Evolutionary conservation across 2,797 vertebrate species (phyloP).

Genomic region (Pseudochirops cupreus): DNA sequence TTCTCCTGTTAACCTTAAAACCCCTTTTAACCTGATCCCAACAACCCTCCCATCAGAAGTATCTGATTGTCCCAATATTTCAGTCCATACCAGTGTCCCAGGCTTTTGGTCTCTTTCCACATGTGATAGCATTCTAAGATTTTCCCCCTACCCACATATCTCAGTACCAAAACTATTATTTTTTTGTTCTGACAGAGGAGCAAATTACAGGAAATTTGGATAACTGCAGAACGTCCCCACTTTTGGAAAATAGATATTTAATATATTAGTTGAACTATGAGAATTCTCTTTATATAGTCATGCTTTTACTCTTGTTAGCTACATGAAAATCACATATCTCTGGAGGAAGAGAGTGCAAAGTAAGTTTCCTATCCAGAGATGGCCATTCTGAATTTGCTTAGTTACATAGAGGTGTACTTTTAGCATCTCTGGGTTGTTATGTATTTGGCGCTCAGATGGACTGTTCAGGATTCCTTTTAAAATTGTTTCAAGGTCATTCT

Average conservation of each 20-base stretch:
- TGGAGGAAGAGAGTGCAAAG: background rate
- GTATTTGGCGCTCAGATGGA: slow-evolving; percentile 74
- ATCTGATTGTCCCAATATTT: background rate
- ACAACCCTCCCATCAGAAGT: background rate
- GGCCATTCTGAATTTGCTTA: slow-evolving; percentile 78
- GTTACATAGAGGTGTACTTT: slow-evolving; percentile 73
- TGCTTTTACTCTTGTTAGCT: slow-evolving; percentile 59
- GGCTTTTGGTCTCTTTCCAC: background rate
- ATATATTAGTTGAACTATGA: background rate
- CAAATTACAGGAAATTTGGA: background rate
- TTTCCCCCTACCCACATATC: background rate
- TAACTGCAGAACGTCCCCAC: background rate
- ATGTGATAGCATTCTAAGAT: background rate
- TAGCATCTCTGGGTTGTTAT: slow-evolving; percentile 69
- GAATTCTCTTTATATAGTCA: slow-evolving; percentile 50
- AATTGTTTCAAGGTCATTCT: slow-evolving; percentile 82
- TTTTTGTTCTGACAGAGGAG: background rate
- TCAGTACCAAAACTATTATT: background rate
- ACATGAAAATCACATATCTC: slow-evolving; percentile 55
- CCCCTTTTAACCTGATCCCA: fast-evolving
- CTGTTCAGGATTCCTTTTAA: slow-evolving; percentile 77
- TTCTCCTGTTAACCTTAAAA: background rate
- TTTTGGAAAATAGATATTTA: background rate
- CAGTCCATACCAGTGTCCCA: background rate
- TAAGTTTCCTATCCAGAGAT: slow-evolving; percentile 65